phyloP scores from a whole-genome alignment of 2,113 vertebrate species.

The Neolamprologus caudopunctatus region DNA sequence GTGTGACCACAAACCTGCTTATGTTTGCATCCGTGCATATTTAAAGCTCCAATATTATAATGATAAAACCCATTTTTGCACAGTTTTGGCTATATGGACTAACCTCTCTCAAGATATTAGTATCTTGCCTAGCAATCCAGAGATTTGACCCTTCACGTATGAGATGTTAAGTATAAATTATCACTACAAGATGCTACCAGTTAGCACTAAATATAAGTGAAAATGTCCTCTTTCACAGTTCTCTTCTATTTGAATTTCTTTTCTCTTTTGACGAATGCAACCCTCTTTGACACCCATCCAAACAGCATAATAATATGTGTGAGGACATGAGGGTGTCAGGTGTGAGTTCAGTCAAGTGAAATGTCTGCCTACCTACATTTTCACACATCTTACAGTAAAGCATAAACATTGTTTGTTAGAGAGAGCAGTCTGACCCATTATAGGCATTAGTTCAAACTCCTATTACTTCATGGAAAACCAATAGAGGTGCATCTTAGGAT shows the following conservation, averaged over 20 bases:
- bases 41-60: neutral
- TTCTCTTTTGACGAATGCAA: constrained; percentile 7
- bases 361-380: neutral
- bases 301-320: constrained; percentile 14
- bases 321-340: constrained; percentile 15
- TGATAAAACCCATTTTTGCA: neutral
- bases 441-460: neutral
- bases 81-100: neutral
- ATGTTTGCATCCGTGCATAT: neutral
- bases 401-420: neutral
- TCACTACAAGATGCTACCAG: neutral
- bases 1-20: neutral
- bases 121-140: neutral
- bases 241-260: neutral
- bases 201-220: neutral
- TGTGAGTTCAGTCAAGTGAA: constrained; percentile 7
- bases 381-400: neutral
- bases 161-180: neutral
- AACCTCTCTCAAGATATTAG: neutral
- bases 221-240: neutral
- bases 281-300: neutral
- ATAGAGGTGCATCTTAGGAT: neutral
- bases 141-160: neutral
- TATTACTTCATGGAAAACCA: neutral
- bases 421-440: neutral